Base-by-base conservation (phyloP, 2,797 vertebrate genomes). In the Sebastes dallii region DNA sequence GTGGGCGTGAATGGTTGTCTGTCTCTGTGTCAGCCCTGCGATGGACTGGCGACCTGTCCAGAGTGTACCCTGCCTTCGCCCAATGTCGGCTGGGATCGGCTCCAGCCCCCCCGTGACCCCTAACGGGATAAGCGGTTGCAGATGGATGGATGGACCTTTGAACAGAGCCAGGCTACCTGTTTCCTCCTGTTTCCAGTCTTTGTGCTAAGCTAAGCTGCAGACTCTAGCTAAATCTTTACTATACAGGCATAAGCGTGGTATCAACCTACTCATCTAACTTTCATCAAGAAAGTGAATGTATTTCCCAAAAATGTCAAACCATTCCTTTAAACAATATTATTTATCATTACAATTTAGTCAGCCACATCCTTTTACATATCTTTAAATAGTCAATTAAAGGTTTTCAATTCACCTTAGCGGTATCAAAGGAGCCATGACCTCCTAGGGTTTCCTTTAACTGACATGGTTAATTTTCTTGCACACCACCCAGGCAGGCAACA, bases 401-500 rank as follows among this genome's bases (percentile, higher is more conserved):
- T 24, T 54, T 72, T 69, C 61, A 42, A 9, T 70, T 81, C 55
- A 55, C 22, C 25, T 65, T 36, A 62, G 11, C 6, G 34, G 42
- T 36, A 80, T 58, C 5, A 50, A 75, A 60, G 24, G 32, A 75
- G 77, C 65, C 1, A 1, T 20, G 20, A 66, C 75, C 90, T 90
- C 87, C 78, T 73, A 62, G 16, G 61, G 82, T 86, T 91, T 83
- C 72, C 60, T 79, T 77, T 78, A 88, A 87, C 86, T 86, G 88
- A 77, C 68, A 24, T 30, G 66, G 75, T 61, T 83, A 80, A 89
- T 88, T 88, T 86, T 73, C 77, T 34, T 73, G 60, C 66, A 11
- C 70, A 80, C 70, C 46, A 58, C 36, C 22, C 67, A 62, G 34
- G 80, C 86, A 76, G 67, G 74, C 70, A 59, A 74, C 72, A 34